Evolutionary conservation across 2,113 vertebrate genomes (phyloP).

Genomic region (Pteruthius melanotis): DNA sequence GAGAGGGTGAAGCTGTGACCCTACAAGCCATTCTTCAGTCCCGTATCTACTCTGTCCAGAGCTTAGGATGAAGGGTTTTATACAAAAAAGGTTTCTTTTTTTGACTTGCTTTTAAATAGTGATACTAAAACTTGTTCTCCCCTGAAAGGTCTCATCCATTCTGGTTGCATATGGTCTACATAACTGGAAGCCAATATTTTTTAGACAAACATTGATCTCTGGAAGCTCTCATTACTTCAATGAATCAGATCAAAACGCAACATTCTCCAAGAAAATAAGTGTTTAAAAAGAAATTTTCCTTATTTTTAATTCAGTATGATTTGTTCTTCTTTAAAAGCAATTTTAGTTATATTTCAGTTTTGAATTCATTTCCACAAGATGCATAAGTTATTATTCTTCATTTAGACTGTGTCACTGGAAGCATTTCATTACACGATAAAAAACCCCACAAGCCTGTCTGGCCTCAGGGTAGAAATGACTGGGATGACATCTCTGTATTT

Average conservation of each 20-base stretch:
- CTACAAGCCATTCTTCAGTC: neutral
- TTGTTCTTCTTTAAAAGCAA: neutral
- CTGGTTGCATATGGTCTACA: neutral
- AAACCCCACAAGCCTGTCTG: slow-evolving; percentile 24
- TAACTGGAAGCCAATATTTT: neutral
- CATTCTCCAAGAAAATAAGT: neutral
- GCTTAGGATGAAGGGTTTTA: neutral
- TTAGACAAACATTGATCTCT: neutral
- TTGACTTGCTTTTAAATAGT: neutral
- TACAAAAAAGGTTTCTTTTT: neutral
- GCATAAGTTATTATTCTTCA: slow-evolving; percentile 10
- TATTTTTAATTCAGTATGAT: neutral
- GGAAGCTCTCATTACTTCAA: neutral
- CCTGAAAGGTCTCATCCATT: neutral
- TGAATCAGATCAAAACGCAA: neutral
- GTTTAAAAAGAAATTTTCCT: neutral
- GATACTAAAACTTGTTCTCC: neutral
- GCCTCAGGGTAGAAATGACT: slow-evolving; percentile 41
- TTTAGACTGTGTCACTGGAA: slow-evolving; percentile 36
- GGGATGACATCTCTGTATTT: slow-evolving; percentile 53
- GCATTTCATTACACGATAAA: slow-evolving; percentile 42
- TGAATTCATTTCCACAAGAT: slow-evolving; percentile 13
- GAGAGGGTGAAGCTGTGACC: neutral
- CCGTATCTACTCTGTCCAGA: neutral
- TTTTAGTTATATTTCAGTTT: neutral